A percentile compares a stretch with the other conserved stretches of the same genome.
Evolutionary conservation across 2,888 invertebrate genomes (phyloP).

Genomic region (Cerastoderma edule): DNA sequence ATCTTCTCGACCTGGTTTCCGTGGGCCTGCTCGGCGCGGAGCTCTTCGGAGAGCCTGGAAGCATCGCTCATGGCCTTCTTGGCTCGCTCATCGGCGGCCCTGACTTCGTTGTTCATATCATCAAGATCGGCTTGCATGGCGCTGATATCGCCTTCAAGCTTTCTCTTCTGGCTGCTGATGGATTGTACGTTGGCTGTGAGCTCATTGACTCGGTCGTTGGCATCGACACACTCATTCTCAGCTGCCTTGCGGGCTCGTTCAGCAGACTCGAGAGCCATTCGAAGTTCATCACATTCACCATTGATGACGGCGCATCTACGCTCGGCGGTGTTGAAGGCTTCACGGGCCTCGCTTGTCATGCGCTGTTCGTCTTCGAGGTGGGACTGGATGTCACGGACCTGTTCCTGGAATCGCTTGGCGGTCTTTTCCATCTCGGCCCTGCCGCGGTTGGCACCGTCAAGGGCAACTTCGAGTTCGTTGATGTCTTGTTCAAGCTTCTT

Average conservation of each 20-base stretch:
- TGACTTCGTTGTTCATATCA: conserved; percentile 98
- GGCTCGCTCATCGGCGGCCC: conserved; percentile 95
- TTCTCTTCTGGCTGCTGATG: conserved; percentile 98
- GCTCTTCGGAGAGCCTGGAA: conserved; percentile 98
- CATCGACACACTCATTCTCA: conserved; percentile 98
- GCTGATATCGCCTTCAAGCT: conserved; percentile 98
- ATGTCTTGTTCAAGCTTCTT: conserved; percentile 99
- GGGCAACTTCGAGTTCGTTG: conserved; percentile 99
- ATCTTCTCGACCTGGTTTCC: conserved; percentile 99
- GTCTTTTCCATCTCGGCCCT: conserved; percentile 99
- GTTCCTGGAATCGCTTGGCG: conserved; percentile 99
- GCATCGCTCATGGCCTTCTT: conserved; percentile 88
- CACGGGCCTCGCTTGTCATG: conserved; percentile 98
- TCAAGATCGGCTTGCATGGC: conserved; percentile 91
- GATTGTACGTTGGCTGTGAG: conserved; percentile 96
- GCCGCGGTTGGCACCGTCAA: conserved; percentile 99
- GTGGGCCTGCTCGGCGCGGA: conserved; percentile 99
- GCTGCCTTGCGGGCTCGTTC: conserved; percentile 99
- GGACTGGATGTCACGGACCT: conserved; percentile 95
- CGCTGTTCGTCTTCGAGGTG: conserved; percentile 99
- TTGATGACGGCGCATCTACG: conserved; percentile 98
- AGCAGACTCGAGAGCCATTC: conserved; percentile 95
- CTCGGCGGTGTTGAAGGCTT: conserved; percentile 98
- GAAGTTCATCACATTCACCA: conserved; percentile 99
- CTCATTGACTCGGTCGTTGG: conserved; percentile 99